These are phyloP conservation scores for Lota lota DNA, from an alignment of 2,113 vertebrate species.

Conservation along the genomic window DNA sequence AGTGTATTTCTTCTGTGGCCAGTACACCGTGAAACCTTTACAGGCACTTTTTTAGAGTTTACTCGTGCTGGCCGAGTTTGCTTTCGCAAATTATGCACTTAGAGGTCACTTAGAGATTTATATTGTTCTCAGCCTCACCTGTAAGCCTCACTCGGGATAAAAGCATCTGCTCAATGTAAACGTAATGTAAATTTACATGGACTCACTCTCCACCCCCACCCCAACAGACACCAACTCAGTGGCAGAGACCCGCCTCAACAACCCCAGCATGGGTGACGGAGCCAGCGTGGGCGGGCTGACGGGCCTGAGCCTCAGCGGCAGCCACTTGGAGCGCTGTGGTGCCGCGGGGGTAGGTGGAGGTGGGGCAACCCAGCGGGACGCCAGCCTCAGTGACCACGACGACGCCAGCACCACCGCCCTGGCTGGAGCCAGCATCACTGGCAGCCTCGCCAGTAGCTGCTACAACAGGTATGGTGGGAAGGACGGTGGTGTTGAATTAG, in stretches of 20 bases:
- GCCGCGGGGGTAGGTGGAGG: constrained; percentile 39
- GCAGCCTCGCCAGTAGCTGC: constrained; percentile 92
- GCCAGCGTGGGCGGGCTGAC: constrained; percentile 92
- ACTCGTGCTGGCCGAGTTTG: too few relatives aligned
- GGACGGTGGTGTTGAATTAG: too few relatives aligned
- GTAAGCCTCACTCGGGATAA: too few relatives aligned
- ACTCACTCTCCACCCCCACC: too few relatives aligned
- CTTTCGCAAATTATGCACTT: too few relatives aligned
- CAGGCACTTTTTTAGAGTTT: too few relatives aligned
- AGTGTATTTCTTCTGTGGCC: too few relatives aligned
- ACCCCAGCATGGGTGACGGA: constrained; percentile 91
- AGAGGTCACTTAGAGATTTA: too few relatives aligned
- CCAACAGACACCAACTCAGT: constrained; percentile 87
- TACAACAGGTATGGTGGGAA: constrained; percentile 83
- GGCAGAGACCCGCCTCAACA: constrained; percentile 89
- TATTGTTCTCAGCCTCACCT: too few relatives aligned
- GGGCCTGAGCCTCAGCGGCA: constrained; percentile 89
- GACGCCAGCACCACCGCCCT: constrained; percentile 95
- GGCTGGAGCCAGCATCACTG: constrained; percentile 91
- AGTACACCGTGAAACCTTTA: too few relatives aligned
- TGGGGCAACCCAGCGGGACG: constrained; percentile 81
- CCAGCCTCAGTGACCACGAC: constrained; percentile 93
- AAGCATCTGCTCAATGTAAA: too few relatives aligned
- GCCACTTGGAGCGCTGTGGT: constrained; percentile 90
- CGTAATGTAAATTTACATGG: too few relatives aligned